A percentile compares a stretch with the other conserved stretches of the same genome.
Evolutionary conservation across 2,888 invertebrate genomes (phyloP).

Genomic region (Petrolisthes cinctipes): DNA sequence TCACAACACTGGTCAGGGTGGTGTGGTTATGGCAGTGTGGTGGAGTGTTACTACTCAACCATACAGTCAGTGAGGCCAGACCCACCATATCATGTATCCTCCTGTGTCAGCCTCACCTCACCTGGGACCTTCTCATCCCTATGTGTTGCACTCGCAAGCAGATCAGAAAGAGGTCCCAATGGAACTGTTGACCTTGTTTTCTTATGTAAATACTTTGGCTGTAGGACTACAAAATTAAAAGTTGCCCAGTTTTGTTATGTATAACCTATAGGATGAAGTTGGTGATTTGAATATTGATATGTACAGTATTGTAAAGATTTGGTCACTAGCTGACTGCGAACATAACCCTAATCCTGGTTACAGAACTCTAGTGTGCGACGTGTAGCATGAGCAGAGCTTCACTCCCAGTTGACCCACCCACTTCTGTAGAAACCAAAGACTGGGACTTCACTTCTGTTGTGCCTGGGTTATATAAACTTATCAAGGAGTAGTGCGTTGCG

Average conservation of each 20-base stretch:
- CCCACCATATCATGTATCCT: constrained; percentile 60
- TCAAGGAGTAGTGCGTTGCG: constrained; percentile 59
- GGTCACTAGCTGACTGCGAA: constrained; percentile 61
- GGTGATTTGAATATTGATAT: constrained; percentile 58
- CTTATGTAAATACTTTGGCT: constrained; percentile 61
- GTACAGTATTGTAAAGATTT: constrained; percentile 62
- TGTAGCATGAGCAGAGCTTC: constrained; percentile 62
- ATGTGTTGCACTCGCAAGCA: constrained; percentile 57
- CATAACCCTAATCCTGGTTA: constrained; percentile 61
- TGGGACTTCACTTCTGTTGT: constrained; percentile 62
- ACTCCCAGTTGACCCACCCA: constrained; percentile 60
- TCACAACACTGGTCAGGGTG: not conserved
- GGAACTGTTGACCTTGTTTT: constrained; percentile 58
- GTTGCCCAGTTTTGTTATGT: constrained; percentile 63
- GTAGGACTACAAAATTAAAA: constrained; percentile 56
- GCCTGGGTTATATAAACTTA: constrained; percentile 55
- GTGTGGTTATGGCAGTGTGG: constrained; percentile 53
- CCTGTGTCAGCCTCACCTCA: constrained; percentile 52
- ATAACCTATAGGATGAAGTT: constrained; percentile 59
- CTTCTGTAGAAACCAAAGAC: constrained; percentile 63
- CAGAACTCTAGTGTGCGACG: constrained; percentile 56
- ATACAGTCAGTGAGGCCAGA: constrained; percentile 31
- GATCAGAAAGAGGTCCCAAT: constrained; percentile 56
- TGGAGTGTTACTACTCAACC: not conserved
- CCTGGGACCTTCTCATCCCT: constrained; percentile 50